Evolutionary conservation across 2,113 vertebrate species (phyloP).

Genomic region (Anser cygnoides): DNA sequence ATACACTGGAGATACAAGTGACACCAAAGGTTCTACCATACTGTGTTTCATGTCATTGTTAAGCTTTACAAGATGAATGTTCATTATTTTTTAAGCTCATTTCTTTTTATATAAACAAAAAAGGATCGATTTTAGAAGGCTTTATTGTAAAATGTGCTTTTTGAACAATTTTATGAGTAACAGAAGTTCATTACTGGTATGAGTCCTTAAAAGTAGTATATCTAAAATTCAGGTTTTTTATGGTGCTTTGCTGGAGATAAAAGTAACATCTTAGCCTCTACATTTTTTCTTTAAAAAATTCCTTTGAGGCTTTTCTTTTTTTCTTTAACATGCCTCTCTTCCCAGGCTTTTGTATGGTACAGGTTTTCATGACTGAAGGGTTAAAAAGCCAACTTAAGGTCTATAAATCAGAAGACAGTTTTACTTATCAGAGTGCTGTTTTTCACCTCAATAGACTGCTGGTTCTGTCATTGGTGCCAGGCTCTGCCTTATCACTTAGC

Average conservation of each 20-base stretch:
- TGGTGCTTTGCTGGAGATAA: not conserved
- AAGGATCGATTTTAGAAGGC: not conserved
- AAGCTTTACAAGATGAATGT: slow-evolving; percentile 4
- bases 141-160: not conserved
- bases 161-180: not conserved
- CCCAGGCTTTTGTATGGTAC: not conserved
- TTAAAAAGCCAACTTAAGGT: slow-evolving; percentile 50
- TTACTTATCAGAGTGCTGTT: slow-evolving; percentile 72
- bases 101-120: slow-evolving; percentile 5
- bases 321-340: not conserved
- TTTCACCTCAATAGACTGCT: slow-evolving; percentile 79
- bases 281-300: not conserved
- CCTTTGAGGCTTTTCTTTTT: not conserved
- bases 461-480: slow-evolving; percentile 82
- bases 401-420: slow-evolving; percentile 77
- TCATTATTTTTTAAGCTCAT: not conserved
- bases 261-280: not conserved
- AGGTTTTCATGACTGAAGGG: slow-evolving; percentile 41
- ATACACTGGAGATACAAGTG: not conserved
- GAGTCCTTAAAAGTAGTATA: not conserved
- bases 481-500: slow-evolving; percentile 84
- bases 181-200: not conserved
- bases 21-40: not conserved
- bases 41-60: not conserved
- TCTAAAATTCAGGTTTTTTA: not conserved